These are phyloP conservation scores for Tychaedon coryphoeus DNA, from an alignment of 2,113 vertebrate genomes.

Conservation along the genomic window DNA sequence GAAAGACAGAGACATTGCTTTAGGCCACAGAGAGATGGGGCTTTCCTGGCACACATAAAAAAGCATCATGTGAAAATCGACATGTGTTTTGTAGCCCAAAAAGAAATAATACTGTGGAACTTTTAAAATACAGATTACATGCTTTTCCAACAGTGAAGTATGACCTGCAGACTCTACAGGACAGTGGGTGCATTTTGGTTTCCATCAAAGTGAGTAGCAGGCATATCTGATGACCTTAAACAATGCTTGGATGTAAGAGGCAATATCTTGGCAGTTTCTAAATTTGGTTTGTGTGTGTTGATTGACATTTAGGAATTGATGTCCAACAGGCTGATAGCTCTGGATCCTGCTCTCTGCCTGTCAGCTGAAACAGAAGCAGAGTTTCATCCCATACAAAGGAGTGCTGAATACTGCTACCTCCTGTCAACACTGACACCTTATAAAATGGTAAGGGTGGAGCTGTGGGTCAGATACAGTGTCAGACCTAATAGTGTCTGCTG, in stretches of 20 bases:
- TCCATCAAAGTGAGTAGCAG: not conserved
- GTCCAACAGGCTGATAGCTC: not conserved
- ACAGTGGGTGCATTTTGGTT: not conserved
- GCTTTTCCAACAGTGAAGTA: not conserved
- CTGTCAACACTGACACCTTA: not conserved
- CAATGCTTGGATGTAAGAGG: not conserved
- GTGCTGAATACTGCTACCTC: not conserved
- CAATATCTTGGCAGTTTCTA: not conserved
- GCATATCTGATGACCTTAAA: not conserved
- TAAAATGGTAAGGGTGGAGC: not conserved
- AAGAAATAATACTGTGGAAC: not conserved
- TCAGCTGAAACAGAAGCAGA: not conserved
- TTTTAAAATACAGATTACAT: not conserved
- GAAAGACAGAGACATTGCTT: not conserved
- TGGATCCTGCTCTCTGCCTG: not conserved
- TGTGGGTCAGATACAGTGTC: not conserved
- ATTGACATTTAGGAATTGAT: not conserved
- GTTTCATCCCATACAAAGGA: not conserved
- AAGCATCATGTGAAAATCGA: not conserved
- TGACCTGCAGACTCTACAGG: not conserved
- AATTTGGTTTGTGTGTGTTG: constrained; percentile 1
- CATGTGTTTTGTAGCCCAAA: not conserved
- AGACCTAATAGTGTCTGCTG: not conserved
- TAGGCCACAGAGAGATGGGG: not conserved
- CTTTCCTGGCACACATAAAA: not conserved